A percentile compares a stretch with the other conserved stretches of the same genome.
Evolutionary conservation across 2,113 vertebrate genomes (phyloP).

Genomic region (Apteryx mantelli): DNA sequence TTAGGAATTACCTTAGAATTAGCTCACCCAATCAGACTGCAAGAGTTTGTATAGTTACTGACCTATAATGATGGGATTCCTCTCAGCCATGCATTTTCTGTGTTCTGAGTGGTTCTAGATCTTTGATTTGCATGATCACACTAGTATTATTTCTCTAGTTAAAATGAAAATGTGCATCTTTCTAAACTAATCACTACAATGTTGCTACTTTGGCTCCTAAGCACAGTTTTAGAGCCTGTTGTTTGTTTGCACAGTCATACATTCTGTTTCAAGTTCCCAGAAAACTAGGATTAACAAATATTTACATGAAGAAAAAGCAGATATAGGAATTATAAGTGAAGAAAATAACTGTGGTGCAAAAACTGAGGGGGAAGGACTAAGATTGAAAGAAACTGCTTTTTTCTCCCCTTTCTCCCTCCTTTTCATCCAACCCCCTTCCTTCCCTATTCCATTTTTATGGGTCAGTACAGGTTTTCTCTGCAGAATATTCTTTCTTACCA

Average conservation of each 20-base stretch:
- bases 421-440: background rate
- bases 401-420: background rate
- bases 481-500: background rate
- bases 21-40: background rate
- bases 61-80: background rate
- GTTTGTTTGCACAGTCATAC: background rate
- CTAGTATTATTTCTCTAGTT: background rate
- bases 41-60: background rate
- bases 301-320: background rate
- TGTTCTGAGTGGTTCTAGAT: background rate
- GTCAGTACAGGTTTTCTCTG: background rate
- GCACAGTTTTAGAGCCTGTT: background rate
- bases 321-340: too few species aligned
- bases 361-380: background rate
- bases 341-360: background rate
- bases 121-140: background rate
- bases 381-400: background rate
- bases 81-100: background rate
- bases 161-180: background rate
- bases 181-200: background rate
- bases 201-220: accelerated
- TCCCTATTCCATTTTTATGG: background rate
- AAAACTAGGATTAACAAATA: background rate
- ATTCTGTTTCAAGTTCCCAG: background rate
- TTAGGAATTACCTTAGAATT: background rate